Evolutionary conservation across 2,888 invertebrate genomes (phyloP).

Genomic region (Rhagonycha lutea): DNA sequence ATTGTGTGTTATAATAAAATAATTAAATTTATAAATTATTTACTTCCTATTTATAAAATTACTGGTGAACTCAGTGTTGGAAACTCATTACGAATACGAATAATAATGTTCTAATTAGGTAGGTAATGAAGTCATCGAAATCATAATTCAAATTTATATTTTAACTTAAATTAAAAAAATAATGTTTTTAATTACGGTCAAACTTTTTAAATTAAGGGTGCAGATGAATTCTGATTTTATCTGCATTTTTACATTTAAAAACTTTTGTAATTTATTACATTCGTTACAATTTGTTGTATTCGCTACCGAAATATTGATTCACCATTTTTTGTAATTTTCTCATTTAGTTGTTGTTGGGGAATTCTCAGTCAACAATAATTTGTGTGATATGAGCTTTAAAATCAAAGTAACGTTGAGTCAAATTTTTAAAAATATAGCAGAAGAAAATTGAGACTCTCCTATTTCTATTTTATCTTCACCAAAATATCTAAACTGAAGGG

Average conservation of each 20-base stretch:
- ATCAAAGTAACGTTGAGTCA: not conserved
- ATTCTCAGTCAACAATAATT: not conserved
- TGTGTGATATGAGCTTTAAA: not conserved
- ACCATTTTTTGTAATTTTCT: not conserved
- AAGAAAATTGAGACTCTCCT: not conserved
- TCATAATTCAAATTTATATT: not conserved
- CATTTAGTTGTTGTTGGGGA: not conserved
- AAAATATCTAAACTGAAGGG: not conserved
- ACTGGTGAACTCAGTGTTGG: not conserved
- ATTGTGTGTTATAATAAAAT: not conserved
- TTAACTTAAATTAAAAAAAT: not conserved
- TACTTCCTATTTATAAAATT: not conserved
- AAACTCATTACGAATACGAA: not conserved
- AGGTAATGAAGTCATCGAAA: not conserved
- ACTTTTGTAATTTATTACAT: not conserved
- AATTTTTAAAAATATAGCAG: not conserved
- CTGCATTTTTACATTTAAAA: not conserved
- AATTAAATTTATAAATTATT: not conserved
- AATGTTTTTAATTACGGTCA: not conserved
- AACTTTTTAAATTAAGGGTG: not conserved
- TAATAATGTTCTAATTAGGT: not conserved
- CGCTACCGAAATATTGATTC: not conserved
- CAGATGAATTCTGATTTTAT: not conserved
- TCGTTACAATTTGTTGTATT: not conserved
- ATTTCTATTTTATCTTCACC: not conserved